Conservation (phyloP, 2,888 invertebrate genomes). For the Torymus aiolomorphi region DNA sequence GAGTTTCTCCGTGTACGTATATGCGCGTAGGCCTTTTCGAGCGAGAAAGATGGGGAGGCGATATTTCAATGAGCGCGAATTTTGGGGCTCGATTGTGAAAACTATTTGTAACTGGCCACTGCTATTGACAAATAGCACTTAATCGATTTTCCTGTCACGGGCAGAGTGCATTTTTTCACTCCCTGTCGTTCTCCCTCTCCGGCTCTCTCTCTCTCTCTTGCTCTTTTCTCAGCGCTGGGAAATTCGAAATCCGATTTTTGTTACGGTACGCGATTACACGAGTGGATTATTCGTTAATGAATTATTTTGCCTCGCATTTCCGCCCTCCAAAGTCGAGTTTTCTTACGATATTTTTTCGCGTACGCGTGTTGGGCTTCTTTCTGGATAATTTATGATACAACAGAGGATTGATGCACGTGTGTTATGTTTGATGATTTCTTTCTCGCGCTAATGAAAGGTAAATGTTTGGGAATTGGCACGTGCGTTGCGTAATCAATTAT, state of each 20-base stretch:
- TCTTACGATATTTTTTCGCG: background rate
- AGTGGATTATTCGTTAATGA: conserved; percentile 43
- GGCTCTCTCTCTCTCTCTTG: no score
- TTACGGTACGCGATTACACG: conserved; percentile 17
- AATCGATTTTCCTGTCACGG: conserved; percentile 54
- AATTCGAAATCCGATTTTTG: conserved; percentile 27
- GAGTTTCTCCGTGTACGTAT: background rate
- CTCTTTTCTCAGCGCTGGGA: conserved; percentile 2
- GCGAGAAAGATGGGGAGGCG: conserved; percentile 15
- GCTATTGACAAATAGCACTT: conserved; percentile 56
- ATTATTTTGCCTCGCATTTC: background rate
- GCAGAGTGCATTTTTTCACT: conserved; percentile 33
- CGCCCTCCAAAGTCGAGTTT: background rate
- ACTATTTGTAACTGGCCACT: conserved; percentile 50
- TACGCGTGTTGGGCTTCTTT: background rate
- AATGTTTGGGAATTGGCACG: background rate
- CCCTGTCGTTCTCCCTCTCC: background rate
- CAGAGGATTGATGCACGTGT: no score
- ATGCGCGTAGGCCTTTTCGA: conserved; percentile 3
- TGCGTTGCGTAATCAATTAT: background rate
- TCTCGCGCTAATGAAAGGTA: no score
- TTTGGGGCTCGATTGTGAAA: conserved; percentile 45
- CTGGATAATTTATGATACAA: background rate
- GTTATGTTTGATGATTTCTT: no score
- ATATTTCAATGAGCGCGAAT: conserved; percentile 41